Percentiles rank a stretch among this genome's conserved stretches.
phyloP scores from a whole-genome alignment of 2,888 invertebrate species.

The Chaetogeoica ovagalla region DNA sequence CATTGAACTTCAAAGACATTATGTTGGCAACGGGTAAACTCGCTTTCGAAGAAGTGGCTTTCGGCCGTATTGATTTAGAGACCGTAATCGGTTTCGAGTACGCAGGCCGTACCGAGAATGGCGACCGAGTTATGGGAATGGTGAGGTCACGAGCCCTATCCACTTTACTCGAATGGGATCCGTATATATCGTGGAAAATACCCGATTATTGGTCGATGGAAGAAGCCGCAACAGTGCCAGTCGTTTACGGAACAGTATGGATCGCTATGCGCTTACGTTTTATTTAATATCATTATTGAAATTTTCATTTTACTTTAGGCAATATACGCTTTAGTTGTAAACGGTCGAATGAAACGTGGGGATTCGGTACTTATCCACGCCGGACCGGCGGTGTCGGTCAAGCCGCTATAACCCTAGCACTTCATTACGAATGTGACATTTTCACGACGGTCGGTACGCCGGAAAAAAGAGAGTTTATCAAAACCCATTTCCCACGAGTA shows the following conservation, averaged over 20 bases:
- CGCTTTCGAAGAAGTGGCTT: constrained; percentile 77
- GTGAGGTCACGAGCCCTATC: constrained; percentile 62
- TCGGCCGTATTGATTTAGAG: constrained; percentile 67
- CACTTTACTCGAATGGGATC: constrained; percentile 63
- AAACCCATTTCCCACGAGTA: constrained; percentile 64
- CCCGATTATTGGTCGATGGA: constrained; percentile 67
- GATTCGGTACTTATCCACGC: constrained; percentile 64
- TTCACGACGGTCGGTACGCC: constrained; percentile 73
- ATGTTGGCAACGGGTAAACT: constrained; percentile 93
- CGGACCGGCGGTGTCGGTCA: constrained; percentile 74
- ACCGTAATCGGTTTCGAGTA: constrained; percentile 68
- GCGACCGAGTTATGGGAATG: constrained; percentile 62
- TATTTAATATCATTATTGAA: background rate
- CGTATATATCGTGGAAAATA: constrained; percentile 63
- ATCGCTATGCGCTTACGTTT: too few species aligned
- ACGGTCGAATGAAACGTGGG: constrained; percentile 63
- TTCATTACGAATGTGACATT: constrained; percentile 68
- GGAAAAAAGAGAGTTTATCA: constrained; percentile 69
- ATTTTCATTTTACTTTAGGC: constrained; percentile 59
- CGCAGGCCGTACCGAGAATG: constrained; percentile 60
- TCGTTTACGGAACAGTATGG: constrained; percentile 66
- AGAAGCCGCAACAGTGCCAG: constrained; percentile 70
- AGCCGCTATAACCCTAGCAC: constrained; percentile 75
- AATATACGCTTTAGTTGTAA: constrained; percentile 66
- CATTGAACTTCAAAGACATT: constrained; percentile 91